Base-by-base conservation (phyloP, 2,113 vertebrate genomes). In the Stictonetta naevosa region DNA sequence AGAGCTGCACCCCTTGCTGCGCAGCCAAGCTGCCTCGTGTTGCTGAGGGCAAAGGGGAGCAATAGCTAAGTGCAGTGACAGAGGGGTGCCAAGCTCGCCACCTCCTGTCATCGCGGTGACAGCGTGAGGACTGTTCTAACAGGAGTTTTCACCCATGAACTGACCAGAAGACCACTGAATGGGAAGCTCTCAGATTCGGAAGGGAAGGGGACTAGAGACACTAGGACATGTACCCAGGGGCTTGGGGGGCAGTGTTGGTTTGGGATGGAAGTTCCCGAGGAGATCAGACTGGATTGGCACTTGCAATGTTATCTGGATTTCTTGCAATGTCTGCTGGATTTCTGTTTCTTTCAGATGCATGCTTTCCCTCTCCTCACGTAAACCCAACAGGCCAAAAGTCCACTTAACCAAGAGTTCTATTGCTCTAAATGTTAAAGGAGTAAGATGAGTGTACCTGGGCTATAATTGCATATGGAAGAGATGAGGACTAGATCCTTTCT, bases 391-490 rank as follows among this genome's bases (percentile, higher is more conserved):
- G 88, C 88, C 71, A 79, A 58, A 91, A 91, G 93, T 75, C 94
- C 97, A 92, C 96, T 96, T 96, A 97, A 97, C 96, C 77, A 97
- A 82, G 92, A 86, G 84, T 83, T 84, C 91, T 94, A 96, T 95
- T 96, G 90, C 93, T 96, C 96, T 95, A 97, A 96, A 95, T 94
- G 95, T 96, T 97, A 96, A 96, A 96, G 97, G 95, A 97, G 96
- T 96, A 95, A 72, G 91, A 91, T 90, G 96, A 97, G 96, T 93
- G 96, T 92, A 96, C 71, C 83, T 52, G 59, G 69, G 80, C 36
- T 96, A 96, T 87, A 71, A 92, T 86, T 95, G 88, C 90, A 58
- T 93, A 92, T 92, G 88, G 80, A 53, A 88, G 74, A 36, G 86
- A 96, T 93, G 95, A 93, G 90, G 84, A 81, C 94, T 92, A 95